These are phyloP conservation scores for Phyllotreta striolata DNA, from an alignment of 2,888 invertebrate genomes.

Conservation along the genomic window DNA sequence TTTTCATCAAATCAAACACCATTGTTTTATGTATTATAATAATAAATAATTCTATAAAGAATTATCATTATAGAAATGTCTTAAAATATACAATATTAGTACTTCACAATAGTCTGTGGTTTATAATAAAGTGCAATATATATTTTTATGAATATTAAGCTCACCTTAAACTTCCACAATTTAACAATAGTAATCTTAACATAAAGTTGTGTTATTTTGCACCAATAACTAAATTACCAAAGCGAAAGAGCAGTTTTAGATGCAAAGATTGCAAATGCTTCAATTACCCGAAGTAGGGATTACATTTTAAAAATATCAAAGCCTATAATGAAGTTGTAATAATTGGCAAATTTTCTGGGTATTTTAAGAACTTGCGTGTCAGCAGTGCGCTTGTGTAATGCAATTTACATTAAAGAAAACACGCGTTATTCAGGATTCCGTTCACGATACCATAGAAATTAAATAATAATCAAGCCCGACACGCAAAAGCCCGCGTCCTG, in stretches of 20 bases:
- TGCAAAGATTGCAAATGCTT: constrained; percentile 10
- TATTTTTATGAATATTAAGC: too few relatives aligned
- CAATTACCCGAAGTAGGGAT: constrained; percentile 11
- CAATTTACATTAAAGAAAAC: constrained; percentile 46
- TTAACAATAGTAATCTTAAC: too few relatives aligned
- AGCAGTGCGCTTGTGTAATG: constrained; percentile 39
- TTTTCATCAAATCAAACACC: too few relatives aligned
- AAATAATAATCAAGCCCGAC: constrained; percentile 45
- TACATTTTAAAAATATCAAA: constrained; percentile 33
- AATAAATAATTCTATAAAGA: too few relatives aligned
- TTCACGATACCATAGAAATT: constrained; percentile 47
- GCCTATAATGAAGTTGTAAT: constrained; percentile 41
- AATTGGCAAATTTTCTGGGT: constrained; percentile 37
- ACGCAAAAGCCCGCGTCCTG: constrained; percentile 34
- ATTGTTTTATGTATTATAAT: too few relatives aligned
- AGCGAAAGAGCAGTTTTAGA: constrained; percentile 1
- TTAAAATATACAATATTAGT: too few relatives aligned
- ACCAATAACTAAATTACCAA: constrained; percentile 16
- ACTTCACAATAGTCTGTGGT: too few relatives aligned
- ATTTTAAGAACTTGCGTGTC: constrained; percentile 43
- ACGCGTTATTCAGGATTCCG: constrained; percentile 43
- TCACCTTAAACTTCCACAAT: too few relatives aligned
- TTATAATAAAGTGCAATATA: too few relatives aligned
- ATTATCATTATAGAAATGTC: too few relatives aligned
- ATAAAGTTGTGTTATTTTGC: too few relatives aligned